Evolutionary conservation across 1,140 invertebrate species (phyloP), one percentile per base, ranked within the genome.

Genomic region (Bombus superbus): DNA sequence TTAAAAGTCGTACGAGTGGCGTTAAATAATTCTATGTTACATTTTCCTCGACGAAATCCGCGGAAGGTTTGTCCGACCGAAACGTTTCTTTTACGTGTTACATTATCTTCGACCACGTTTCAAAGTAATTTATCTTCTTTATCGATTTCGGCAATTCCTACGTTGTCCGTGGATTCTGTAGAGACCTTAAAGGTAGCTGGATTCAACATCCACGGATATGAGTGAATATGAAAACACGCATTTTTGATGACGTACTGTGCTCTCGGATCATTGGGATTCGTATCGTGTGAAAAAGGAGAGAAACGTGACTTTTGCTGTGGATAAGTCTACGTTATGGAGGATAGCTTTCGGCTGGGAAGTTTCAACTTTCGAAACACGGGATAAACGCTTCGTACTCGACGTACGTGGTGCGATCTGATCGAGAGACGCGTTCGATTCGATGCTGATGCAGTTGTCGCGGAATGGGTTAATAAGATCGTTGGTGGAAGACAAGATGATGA

Each of bases 101-200:
- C n/a, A 0, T 25, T 64, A 2, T 15, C 62, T n/a, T 15, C n/a
- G 5, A 32, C 13, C 13, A 32, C 13, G 15, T 86, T 71, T 44
- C 79, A 74, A 10, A 74, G 84, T 22, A 69, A 57, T 18, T 42
- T 82, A 11, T 81, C 79, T 15, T 66, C 79, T 5, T 62, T 28
- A 2, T 15, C 25, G 1, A 40, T 28, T 9, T 69, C 40, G 2
- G 13, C 68, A 2, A 32, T 38, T 32, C 40, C 15, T 35, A 42
- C 32, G 3, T 13, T 68, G 0, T 15, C 59, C 0, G 22, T 74
- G 8, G 59, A 85, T 28, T 25, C 25, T 10, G 35, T 28, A 0
- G 42, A 72, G 0, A 10, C n/a, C 5, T 47, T 68, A 38, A 74
- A 68, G n/a, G 3, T 9, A 28, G 47, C 35, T 1, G 15, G 10